Percentiles rank a stretch among this genome's conserved stretches.
Evolutionary conservation across 2,797 vertebrate genomes (phyloP).

Genomic region (Megalops cyprinoides): DNA sequence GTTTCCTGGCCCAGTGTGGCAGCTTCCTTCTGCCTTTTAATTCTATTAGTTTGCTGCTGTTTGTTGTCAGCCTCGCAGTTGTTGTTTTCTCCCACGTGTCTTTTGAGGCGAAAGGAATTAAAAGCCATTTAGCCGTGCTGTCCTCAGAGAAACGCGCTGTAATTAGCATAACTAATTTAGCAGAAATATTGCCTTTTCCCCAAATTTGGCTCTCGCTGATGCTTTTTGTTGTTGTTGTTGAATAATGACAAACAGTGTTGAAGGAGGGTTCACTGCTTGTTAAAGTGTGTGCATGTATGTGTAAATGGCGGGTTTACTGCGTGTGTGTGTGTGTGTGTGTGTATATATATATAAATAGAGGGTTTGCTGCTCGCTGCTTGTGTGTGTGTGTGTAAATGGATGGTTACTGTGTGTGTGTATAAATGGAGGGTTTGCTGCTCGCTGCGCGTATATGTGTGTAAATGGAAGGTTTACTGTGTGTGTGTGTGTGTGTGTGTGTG

Average conservation of each 20-base stretch:
- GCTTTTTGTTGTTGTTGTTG: conserved; percentile 35
- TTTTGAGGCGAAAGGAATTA: conserved; percentile 76
- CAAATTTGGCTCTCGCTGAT: conserved; percentile 57
- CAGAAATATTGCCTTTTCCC: conserved; percentile 76
- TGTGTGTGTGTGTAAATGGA: conserved; percentile 40
- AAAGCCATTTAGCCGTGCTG: conserved; percentile 75
- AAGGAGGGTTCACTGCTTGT: conserved; percentile 64
- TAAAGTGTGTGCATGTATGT: conserved; percentile 32
- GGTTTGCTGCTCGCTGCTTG: background rate
- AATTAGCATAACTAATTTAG: conserved; percentile 84
- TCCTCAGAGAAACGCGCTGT: conserved; percentile 71
- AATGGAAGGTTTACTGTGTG: background rate
- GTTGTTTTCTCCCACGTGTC: conserved; percentile 62
- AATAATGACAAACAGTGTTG: conserved; percentile 61
- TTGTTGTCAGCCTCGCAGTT: conserved; percentile 36
- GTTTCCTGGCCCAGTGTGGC: conserved; percentile 41
- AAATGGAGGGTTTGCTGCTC: conserved; percentile 64
- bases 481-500: conserved; percentile 21
- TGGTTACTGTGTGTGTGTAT: conserved; percentile 33
- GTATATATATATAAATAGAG: background rate
- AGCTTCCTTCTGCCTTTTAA: conserved; percentile 43
- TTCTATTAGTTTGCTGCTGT: conserved; percentile 47
- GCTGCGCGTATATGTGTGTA: conserved; percentile 31
- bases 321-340: conserved; percentile 1
- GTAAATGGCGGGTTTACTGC: background rate